Conservation (phyloP, 2,888 invertebrate species). For the Invenusta paracnida region DNA sequence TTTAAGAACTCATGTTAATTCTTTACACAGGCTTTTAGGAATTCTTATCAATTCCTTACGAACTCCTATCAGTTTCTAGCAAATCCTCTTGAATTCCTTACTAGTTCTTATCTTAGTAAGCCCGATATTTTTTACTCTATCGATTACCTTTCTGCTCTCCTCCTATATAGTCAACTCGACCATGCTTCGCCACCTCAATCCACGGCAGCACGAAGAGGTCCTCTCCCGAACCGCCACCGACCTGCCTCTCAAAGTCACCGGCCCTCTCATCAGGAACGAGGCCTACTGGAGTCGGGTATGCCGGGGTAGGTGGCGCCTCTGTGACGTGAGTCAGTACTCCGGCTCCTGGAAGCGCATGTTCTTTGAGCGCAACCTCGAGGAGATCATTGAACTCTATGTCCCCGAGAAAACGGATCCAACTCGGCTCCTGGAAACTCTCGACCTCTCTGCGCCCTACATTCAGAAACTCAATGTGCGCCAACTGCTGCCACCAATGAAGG, state of each 20-base stretch:
- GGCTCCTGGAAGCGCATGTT: conserved; percentile 60
- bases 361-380: conserved; percentile 58
- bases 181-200: conserved; percentile 53
- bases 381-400: conserved; percentile 59
- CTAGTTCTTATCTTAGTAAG: too few relatives aligned
- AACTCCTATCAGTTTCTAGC: too few relatives aligned
- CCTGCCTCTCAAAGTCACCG: conserved; percentile 59
- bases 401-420: conserved; percentile 56
- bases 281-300: conserved; percentile 60
- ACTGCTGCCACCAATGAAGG: conserved; percentile 59
- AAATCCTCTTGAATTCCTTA: too few relatives aligned
- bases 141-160: conserved; percentile 24
- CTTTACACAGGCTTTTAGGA: too few relatives aligned
- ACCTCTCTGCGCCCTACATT: conserved; percentile 56
- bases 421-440: conserved; percentile 53
- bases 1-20: too few relatives aligned
- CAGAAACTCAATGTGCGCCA: conserved; percentile 52
- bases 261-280: conserved; percentile 59
- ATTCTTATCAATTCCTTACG: too few relatives aligned
- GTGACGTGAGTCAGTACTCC: conserved; percentile 57
- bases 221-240: conserved; percentile 55
- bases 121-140: too few relatives aligned
- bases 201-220: conserved; percentile 56
- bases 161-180: conserved; percentile 50
- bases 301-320: conserved; percentile 57